Evolutionary conservation across 2,113 vertebrate species (phyloP), one percentile per base, ranked within the genome.

Genomic region (Lagenorhynchus albirostris): DNA sequence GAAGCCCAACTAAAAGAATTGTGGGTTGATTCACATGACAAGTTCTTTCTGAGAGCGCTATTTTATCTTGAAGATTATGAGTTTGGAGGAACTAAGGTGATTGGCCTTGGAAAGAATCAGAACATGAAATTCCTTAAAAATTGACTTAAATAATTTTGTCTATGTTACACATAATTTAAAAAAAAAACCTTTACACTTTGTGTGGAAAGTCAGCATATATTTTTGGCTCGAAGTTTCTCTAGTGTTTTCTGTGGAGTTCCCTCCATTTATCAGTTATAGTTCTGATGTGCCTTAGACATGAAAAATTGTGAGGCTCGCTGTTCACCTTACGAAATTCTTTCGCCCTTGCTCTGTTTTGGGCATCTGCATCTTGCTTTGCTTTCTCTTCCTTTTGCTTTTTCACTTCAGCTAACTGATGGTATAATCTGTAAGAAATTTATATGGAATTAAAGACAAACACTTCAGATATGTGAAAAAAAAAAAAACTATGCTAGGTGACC

Each of bases 181-280:
- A 14, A 67, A 77, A 94, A 85, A 65, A 4, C 1, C 2, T 36
- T 76, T 73, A 91, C 15, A 81, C 31, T 38, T 38, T 36, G 84
- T 41, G 17, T 53, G 50, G 50, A 53, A 53, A 53, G 50, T 53
- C 62, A 94, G 0, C 3, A 90, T 11, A 80, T 96, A 94, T 93
- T 99, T 97, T 98, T 99, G 94, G 99, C 98, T 91, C 99, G 98
- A 55, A 99, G 98, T 91, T 99, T 99, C 98, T 99, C 98, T 96
- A 99, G 94, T 36, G 99, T 99, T 99, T 99, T 99, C 99, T 53
- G 50, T 53, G 50, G 14, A 5, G 14, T 5, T 53, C 50, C 50
- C 50, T 50, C 50, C 15, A 4, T 50, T 50, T 50, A 53, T 15
- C 50, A 53, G 50, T 53, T 53, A 53, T 53, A 53, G 14, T 15